These are phyloP conservation scores for Panthera leo DNA, from an alignment of 2,113 vertebrate species.

Conservation along the genomic window DNA sequence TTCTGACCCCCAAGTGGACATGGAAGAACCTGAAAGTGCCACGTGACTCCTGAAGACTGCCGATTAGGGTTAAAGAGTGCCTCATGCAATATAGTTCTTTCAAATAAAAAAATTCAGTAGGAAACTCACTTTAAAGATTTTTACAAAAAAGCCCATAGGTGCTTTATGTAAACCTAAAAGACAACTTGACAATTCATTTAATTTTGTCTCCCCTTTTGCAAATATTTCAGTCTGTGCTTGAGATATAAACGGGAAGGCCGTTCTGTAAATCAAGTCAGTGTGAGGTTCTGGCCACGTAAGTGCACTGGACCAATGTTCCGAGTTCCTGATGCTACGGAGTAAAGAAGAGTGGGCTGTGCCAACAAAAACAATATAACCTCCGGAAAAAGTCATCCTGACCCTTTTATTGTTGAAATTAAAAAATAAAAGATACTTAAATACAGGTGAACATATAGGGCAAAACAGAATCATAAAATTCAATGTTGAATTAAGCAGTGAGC, in stretches of 20 bases:
- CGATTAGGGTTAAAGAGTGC: not conserved
- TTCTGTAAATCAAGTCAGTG: conserved; percentile 63
- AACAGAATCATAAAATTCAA: conserved; percentile 87
- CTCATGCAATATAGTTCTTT: not conserved
- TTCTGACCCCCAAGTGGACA: not conserved
- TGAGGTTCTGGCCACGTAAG: conserved; percentile 72
- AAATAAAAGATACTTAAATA: conserved; percentile 87
- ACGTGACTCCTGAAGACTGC: conserved; percentile 23
- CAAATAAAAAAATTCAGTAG: not conserved
- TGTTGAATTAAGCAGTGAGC: conserved; percentile 85
- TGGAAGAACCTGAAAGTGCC: conserved; percentile 57
- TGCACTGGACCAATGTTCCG: conserved; percentile 8
- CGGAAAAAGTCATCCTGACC: conserved; percentile 79
- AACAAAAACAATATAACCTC: conserved; percentile 77
- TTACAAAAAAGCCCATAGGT: not conserved
- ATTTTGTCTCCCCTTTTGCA: conserved; percentile 41
- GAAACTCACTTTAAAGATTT: conserved; percentile 32
- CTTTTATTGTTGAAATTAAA: conserved; percentile 88
- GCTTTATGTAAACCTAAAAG: not conserved
- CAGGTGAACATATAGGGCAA: conserved; percentile 85
- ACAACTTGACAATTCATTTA: not conserved
- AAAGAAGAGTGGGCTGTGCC: conserved; percentile 67
- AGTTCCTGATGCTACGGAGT: not conserved
- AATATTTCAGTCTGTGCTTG: conserved; percentile 72
- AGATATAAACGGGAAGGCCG: conserved; percentile 58